Conservation (phyloP, 2,888 invertebrate genomes). For the Melanophora roralis region DNA sequence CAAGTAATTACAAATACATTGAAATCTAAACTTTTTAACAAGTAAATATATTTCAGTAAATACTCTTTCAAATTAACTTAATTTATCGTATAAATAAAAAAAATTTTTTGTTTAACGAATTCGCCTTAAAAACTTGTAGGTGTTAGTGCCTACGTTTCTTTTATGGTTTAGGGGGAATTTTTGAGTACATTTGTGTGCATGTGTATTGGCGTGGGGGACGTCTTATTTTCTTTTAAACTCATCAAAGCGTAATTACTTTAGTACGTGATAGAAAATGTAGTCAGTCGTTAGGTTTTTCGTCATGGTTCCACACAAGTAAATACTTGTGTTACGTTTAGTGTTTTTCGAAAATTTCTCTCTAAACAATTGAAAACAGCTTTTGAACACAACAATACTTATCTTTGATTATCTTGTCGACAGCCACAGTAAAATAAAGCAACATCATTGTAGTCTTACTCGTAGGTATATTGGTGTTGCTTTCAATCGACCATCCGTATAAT, state of each 20-base stretch:
- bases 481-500: slow-evolving; percentile 30
- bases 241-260: slow-evolving; percentile 56
- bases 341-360: neutral
- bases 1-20: slow-evolving; percentile 29
- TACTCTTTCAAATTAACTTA: neutral
- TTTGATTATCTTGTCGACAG: slow-evolving; percentile 55
- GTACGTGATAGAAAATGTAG: slow-evolving; percentile 16
- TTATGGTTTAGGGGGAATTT: neutral
- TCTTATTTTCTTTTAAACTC: slow-evolving; percentile 52
- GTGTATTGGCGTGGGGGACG: slow-evolving; percentile 13
- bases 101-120: slow-evolving; percentile 29
- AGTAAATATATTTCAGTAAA: neutral
- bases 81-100: neutral
- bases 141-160: slow-evolving; percentile 17
- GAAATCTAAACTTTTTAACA: slow-evolving; percentile 3
- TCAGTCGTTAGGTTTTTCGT: slow-evolving; percentile 17
- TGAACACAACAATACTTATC: slow-evolving; percentile 49
- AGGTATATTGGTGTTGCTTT: slow-evolving; percentile 32
- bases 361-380: slow-evolving; percentile 40
- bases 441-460: slow-evolving; percentile 18
- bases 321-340: slow-evolving; percentile 11
- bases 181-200: neutral
- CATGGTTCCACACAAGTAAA: slow-evolving; percentile 38
- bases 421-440: slow-evolving; percentile 8
- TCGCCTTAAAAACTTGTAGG: slow-evolving; percentile 40